Evolutionary conservation across 2,888 invertebrate species (phyloP).

Genomic region (Acleris cristana): DNA sequence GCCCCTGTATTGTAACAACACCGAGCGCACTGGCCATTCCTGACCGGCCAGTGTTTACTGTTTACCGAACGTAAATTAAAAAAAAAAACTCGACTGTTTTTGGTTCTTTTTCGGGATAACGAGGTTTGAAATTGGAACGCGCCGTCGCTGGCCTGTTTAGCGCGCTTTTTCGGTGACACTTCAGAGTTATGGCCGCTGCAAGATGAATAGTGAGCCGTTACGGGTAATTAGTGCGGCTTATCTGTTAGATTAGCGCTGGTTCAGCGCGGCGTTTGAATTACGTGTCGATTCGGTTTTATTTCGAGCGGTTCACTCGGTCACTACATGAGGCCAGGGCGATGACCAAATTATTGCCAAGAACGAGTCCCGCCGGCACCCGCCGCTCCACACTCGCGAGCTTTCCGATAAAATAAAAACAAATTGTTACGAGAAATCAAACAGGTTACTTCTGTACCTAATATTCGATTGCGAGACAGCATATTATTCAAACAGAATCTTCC

Average conservation of each 20-base stretch:
- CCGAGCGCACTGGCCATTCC: conserved; percentile 46
- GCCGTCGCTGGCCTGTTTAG: conserved; percentile 69
- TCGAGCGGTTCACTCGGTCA: conserved; percentile 44
- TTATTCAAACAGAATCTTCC: conserved; percentile 33
- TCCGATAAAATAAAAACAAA: conserved; percentile 37
- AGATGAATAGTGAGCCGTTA: conserved; percentile 62
- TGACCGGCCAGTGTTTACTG: conserved; percentile 47
- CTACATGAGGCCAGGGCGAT: conserved; percentile 63
- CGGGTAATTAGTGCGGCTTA: conserved; percentile 66
- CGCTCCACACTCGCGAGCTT: conserved; percentile 33
- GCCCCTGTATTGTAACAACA: conserved; percentile 68
- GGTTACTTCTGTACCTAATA: conserved; percentile 35
- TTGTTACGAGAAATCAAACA: conserved; percentile 37
- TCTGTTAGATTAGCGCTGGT: conserved; percentile 62
- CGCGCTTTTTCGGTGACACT: conserved; percentile 64
- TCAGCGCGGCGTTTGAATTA: conserved; percentile 47
- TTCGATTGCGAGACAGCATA: conserved; percentile 28
- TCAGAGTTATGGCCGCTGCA: conserved; percentile 55
- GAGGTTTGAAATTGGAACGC: conserved; percentile 78
- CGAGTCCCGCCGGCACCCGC: conserved; percentile 59
- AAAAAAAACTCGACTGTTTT: conserved; percentile 52
- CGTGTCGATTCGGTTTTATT: conserved; percentile 40
- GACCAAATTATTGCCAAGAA: conserved; percentile 79
- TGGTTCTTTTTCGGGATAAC: conserved; percentile 63
- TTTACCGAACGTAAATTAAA: conserved; percentile 60